These are phyloP conservation scores for Agrypnia vestita DNA, from an alignment of 1,140 invertebrate genomes.

Conservation along the genomic window DNA sequence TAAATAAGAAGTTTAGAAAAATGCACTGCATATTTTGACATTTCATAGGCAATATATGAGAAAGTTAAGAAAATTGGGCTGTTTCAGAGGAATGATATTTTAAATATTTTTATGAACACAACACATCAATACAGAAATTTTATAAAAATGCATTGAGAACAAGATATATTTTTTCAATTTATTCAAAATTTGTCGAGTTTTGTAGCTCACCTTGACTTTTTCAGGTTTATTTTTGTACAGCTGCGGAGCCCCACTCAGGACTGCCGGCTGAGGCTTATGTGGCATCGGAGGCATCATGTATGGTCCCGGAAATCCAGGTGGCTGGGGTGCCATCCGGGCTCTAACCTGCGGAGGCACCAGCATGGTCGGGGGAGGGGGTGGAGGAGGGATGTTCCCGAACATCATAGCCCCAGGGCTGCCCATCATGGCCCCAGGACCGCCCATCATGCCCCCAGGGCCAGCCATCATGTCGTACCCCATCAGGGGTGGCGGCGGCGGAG, in stretches of 20 bases:
- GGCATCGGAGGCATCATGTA: conserved; percentile 73
- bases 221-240: conserved; percentile 73
- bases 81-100: no score
- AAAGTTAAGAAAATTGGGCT: no score
- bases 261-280: conserved; percentile 74
- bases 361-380: conserved; percentile 71
- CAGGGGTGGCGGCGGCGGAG: conserved; percentile 73
- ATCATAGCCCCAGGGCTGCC: conserved; percentile 24
- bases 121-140: no score
- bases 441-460: conserved; percentile 32
- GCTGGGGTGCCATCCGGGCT: conserved; percentile 61
- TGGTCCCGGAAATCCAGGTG: conserved; percentile 61
- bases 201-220: conserved; percentile 64
- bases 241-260: conserved; percentile 78
- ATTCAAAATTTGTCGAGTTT: no score
- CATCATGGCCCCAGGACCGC: conserved; percentile 54
- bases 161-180: no score
- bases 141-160: no score
- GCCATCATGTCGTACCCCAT: conserved; percentile 18
- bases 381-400: conserved; percentile 70
- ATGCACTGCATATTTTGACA: no score
- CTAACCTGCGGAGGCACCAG: conserved; percentile 77
- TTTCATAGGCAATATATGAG: no score
- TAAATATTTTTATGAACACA: no score
- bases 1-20: no score